These are phyloP conservation scores for Protonibea diacanthus DNA, from an alignment of 2,797 vertebrate genomes.

Conservation along the genomic window DNA sequence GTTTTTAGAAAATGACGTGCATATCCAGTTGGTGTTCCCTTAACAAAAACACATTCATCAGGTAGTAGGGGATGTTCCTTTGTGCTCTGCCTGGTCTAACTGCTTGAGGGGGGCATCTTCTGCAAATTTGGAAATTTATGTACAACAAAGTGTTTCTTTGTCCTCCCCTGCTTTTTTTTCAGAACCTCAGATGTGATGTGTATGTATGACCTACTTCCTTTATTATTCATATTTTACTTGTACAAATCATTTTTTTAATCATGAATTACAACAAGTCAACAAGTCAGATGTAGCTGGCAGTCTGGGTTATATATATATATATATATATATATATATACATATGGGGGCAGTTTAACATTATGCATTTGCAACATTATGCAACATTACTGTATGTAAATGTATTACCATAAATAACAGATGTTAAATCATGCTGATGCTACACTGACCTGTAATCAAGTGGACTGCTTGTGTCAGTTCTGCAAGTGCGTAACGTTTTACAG, in stretches of 20 bases:
- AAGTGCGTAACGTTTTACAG: too few species aligned
- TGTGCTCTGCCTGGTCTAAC: slow-evolving; percentile 16
- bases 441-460: too few species aligned
- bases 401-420: too few species aligned
- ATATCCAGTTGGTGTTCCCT: slow-evolving; percentile 28
- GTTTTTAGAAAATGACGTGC: slow-evolving; percentile 54
- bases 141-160: slow-evolving; percentile 10
- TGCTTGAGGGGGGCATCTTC: slow-evolving; percentile 1
- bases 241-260: not conserved
- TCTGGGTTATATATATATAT: too few species aligned
- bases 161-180: not conserved
- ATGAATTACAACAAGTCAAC: slow-evolving; percentile 4
- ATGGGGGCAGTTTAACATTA: not conserved
- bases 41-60: slow-evolving; percentile 35
- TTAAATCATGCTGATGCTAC: too few species aligned
- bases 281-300: not conserved
- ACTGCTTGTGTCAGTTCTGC: too few species aligned
- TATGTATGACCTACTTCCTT: slow-evolving; percentile 15
- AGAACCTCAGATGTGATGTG: slow-evolving; percentile 14
- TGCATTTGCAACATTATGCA: too few species aligned
- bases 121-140: slow-evolving; percentile 15
- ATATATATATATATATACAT: not conserved
- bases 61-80: slow-evolving; percentile 35
- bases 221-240: slow-evolving; percentile 7
- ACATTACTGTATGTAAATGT: too few species aligned